These are phyloP conservation scores for Eulemur mongoz DNA, from an alignment of 2,797 vertebrate genomes.

Conservation along the genomic window DNA sequence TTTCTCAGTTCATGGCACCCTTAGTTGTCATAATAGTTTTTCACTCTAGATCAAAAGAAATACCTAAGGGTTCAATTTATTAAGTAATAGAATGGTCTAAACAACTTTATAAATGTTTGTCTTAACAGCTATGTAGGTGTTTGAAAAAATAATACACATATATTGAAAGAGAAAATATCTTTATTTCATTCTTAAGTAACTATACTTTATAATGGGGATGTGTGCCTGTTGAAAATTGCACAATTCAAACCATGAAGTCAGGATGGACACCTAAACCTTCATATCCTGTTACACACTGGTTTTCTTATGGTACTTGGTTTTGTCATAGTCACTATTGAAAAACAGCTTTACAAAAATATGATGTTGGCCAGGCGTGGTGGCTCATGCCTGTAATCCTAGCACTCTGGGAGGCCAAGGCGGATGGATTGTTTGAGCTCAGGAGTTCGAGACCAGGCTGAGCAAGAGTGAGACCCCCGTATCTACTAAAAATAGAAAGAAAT, in stretches of 20 bases:
- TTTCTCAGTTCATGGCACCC: not conserved
- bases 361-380: not conserved
- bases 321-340: not conserved
- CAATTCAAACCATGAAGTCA: not conserved
- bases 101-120: not conserved
- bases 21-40: not conserved
- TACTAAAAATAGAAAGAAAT: no score
- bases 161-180: not conserved
- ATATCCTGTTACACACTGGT: not conserved
- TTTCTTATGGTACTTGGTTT: not conserved
- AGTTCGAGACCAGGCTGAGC: no score
- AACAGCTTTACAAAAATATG: not conserved
- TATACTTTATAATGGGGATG: not conserved
- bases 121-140: not conserved
- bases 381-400: no score
- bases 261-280: not conserved
- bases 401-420: no score
- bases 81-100: constrained; percentile 1
- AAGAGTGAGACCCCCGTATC: no score
- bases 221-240: not conserved
- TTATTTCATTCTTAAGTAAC: not conserved
- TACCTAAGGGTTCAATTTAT: not conserved
- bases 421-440: no score
- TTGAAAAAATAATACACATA: not conserved
- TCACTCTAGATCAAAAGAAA: not conserved